Evolutionary conservation across 2,797 vertebrate genomes (phyloP), one percentile per base, ranked within the genome.

Genomic region (Protosalanx chinensis): DNA sequence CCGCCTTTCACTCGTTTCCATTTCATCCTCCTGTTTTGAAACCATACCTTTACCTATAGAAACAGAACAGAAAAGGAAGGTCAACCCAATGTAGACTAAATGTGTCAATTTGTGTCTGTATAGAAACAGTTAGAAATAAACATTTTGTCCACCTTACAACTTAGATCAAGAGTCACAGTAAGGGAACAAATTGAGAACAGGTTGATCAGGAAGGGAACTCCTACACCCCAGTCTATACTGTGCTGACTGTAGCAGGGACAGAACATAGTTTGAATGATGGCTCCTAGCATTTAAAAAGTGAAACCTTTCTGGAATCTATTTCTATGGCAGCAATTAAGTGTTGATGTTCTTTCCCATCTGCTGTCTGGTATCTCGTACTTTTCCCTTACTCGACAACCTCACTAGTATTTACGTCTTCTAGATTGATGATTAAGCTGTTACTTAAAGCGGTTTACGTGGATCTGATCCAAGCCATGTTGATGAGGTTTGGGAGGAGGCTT

Each of bases 1-100:
- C 97, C 97, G 29, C 97, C 97, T 88, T 98, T 99, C 84, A 99
- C 97, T 61, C 97, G 86, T 86, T 99, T 99, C 97, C 97, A 99
- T 88, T 99, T 99, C 97, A 99, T 99, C 70, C 97, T 85, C 72
- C 97, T 90, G 92, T 99, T 99, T 89, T 99, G 97, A 91, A 98
- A 99, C 97, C 97, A 99, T 73, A 98, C 97, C 87, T 99, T 99
- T 76, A 99, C 97, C 97, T 99, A 82, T 1, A 66, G 30, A 3
- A 35, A 29, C 23, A 27, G 2, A 46, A 81, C 61, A 73, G 18
- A 77, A 61, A 37, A 37, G 6, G 49, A 35, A 33, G 59, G 67
- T 29, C 49, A 49, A 27, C 23, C 29, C 1, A 32, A 7, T 37
- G 35, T 37, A 37, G 35, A 37, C 35, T 37, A 8, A 37, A 37